These are phyloP conservation scores for Drosophila nigricruria DNA, from an alignment of 2,888 invertebrate genomes.

Conservation along the genomic window DNA sequence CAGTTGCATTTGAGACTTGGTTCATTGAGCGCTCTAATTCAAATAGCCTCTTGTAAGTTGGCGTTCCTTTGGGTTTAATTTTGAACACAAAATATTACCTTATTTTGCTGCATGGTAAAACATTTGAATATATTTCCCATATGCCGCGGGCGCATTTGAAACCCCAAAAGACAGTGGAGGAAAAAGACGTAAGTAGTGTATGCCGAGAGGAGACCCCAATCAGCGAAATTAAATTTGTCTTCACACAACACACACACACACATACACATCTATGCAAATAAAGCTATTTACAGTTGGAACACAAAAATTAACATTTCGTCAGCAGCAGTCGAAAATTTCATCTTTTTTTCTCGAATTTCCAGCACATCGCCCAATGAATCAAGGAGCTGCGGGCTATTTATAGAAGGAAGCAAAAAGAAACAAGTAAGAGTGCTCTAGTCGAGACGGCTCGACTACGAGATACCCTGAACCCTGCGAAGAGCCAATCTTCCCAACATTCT, in stretches of 20 bases:
- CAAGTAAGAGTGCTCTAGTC: too few relatives aligned
- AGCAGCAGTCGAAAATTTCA: constrained; percentile 26
- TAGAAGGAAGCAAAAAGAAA: constrained; percentile 5
- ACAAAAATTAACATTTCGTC: constrained; percentile 56
- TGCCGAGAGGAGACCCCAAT: constrained; percentile 36
- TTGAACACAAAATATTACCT: constrained; percentile 5
- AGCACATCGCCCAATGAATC: constrained; percentile 37
- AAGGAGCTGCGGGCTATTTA: constrained; percentile 11
- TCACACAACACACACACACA: constrained; percentile 2
- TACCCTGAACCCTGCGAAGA: too few relatives aligned
- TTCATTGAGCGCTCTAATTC: constrained; percentile 16
- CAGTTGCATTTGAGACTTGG: background rate
- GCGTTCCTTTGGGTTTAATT: background rate
- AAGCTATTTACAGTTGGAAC: constrained; percentile 36
- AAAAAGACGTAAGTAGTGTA: background rate
- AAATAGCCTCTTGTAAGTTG: constrained; percentile 14
- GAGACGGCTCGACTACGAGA: too few relatives aligned
- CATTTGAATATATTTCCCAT: constrained; percentile 42
- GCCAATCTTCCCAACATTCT: too few relatives aligned
- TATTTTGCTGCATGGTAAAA: constrained; percentile 10
- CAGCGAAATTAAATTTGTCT: constrained; percentile 52
- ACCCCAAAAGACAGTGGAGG: background rate
- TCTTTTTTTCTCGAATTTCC: constrained; percentile 29
- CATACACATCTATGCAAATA: constrained; percentile 50
- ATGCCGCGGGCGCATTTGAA: constrained; percentile 34